Conservation (phyloP, 2,888 invertebrate genomes). For the Dolomedes plantarius region DNA sequence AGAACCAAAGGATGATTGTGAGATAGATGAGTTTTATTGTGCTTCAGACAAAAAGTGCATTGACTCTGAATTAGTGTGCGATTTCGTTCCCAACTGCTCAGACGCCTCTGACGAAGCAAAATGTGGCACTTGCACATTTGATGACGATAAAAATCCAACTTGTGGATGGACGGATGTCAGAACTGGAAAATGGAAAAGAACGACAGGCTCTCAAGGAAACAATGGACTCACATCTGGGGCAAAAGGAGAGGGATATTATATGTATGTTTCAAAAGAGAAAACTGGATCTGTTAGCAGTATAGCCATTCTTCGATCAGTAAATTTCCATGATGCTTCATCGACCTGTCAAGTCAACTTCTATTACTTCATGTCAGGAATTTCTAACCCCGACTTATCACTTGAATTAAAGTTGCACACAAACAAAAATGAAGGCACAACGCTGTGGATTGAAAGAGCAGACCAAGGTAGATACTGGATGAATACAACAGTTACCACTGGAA, state of each 20-base stretch:
- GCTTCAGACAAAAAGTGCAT: constrained; percentile 44
- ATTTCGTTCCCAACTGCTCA: constrained; percentile 69
- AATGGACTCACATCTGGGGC: constrained; percentile 46
- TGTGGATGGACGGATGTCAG: constrained; percentile 69
- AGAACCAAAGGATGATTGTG: constrained; percentile 9
- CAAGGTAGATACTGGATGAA: constrained; percentile 56
- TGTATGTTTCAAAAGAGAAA: constrained; percentile 55
- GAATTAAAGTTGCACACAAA: constrained; percentile 34
- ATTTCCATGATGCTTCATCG: constrained; percentile 38
- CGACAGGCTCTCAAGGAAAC: constrained; percentile 30
- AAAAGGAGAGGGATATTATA: constrained; percentile 48
- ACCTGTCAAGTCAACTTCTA: constrained; percentile 67
- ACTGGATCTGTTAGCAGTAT: constrained; percentile 36
- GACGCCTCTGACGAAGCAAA: constrained; percentile 70
- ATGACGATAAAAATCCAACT: constrained; percentile 49
- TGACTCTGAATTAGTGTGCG: constrained; percentile 55
- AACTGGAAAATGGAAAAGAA: constrained; percentile 57
- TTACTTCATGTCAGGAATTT: constrained; percentile 67
- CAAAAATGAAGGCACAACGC: constrained; percentile 17
- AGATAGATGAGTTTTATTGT: constrained; percentile 47
- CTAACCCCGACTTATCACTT: constrained; percentile 46
- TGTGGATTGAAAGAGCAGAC: constrained; percentile 48
- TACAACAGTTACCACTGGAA: constrained; percentile 51
- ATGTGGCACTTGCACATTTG: constrained; percentile 68
- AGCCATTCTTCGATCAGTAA: constrained; percentile 56